Conservation (phyloP, 2,113 vertebrate species). For the Ovibos moschatus region DNA sequence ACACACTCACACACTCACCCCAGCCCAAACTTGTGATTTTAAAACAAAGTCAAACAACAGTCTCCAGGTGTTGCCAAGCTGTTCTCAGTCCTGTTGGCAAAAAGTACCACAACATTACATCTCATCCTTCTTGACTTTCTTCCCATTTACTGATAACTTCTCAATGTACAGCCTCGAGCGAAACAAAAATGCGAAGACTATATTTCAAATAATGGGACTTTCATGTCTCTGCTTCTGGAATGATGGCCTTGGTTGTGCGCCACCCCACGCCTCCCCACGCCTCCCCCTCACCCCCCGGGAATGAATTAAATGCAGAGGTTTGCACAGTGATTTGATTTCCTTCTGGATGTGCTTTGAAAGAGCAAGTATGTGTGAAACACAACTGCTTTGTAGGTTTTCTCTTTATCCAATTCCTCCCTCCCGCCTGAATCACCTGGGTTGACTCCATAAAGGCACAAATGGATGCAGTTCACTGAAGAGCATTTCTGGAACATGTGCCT, state of each 20-base stretch:
- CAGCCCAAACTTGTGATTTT: neutral
- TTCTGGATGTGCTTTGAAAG: conserved; percentile 52
- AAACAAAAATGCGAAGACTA: conserved; percentile 22
- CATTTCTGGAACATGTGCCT: neutral
- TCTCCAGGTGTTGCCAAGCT: neutral
- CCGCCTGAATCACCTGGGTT: neutral
- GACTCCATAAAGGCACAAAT: neutral
- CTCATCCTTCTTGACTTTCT: neutral
- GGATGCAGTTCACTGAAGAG: conserved; percentile 3
- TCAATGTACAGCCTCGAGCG: neutral
- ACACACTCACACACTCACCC: neutral
- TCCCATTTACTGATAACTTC: neutral
- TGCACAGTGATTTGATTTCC: conserved; percentile 54
- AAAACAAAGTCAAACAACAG: neutral
- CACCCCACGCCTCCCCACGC: fast-evolving
- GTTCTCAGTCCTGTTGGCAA: neutral
- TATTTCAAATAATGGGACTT: conserved; percentile 5
- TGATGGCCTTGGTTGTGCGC: neutral
- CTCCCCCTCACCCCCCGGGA: conserved; percentile 4
- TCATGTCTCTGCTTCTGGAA: neutral
- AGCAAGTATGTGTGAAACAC: conserved; percentile 24
- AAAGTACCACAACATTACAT: neutral
- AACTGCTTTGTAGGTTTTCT: neutral
- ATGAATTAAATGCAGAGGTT: conserved; percentile 57
- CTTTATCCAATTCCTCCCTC: neutral